Conservation (phyloP, 2,888 invertebrate genomes). For the Cinara cedri region DNA sequence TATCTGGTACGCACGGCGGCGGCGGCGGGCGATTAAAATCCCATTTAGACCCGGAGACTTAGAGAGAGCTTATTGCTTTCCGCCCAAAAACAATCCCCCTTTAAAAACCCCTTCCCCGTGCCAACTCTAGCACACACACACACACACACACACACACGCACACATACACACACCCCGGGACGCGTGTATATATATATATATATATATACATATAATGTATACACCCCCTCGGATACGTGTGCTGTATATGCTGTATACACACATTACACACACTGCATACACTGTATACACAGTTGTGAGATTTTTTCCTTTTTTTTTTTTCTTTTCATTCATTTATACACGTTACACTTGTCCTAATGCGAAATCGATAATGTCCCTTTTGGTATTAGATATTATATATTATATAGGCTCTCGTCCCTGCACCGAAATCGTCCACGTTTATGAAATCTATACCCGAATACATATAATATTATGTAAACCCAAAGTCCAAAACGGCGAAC, state of each 20-base stretch:
- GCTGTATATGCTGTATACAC: slow-evolving; percentile 36
- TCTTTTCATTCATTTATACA: slow-evolving; percentile 18
- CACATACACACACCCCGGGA: slow-evolving; percentile 9
- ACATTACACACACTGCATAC: slow-evolving; percentile 4
- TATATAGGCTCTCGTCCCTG: slow-evolving; percentile 1
- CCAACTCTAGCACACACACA: slow-evolving; percentile 28
- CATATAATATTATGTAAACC: no score
- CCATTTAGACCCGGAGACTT: slow-evolving; percentile 51
- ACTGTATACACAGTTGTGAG: slow-evolving; percentile 36
- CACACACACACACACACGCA: slow-evolving; percentile 2
- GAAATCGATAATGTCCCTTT: slow-evolving; percentile 56
- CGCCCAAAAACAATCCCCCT: slow-evolving; percentile 51
- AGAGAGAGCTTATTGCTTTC: slow-evolving; percentile 56
- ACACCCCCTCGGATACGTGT: no score
- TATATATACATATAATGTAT: slow-evolving; percentile 17
- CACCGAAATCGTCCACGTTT: slow-evolving; percentile 31
- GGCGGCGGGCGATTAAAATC: slow-evolving; percentile 51
- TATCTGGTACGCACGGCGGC: slow-evolving; percentile 15
- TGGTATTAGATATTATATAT: no score
- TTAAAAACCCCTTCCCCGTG: slow-evolving; percentile 47
- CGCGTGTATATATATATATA: neutral
- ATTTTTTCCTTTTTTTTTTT: slow-evolving; percentile 23
- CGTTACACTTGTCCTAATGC: slow-evolving; percentile 51
- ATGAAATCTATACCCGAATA: neutral
- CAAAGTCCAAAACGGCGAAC: slow-evolving; percentile 10